Conservation (phyloP, 35 echinoderm and acorn worm genomes). For the Amphiura filiformis region DNA sequence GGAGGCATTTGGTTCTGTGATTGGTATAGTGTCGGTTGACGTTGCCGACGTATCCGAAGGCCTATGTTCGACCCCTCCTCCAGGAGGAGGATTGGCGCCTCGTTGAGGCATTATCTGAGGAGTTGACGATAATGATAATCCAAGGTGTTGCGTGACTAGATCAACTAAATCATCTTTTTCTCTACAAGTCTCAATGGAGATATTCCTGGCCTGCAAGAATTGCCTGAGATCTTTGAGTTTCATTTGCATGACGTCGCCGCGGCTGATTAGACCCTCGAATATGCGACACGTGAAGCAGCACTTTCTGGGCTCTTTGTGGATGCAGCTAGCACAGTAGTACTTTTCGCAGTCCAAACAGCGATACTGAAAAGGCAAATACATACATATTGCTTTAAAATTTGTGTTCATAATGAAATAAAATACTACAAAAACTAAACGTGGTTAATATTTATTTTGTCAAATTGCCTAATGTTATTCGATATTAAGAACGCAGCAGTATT, state of each 20-base stretch:
- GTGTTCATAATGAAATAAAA: not conserved
- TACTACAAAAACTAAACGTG: not conserved
- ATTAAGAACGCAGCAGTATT: too few relatives aligned
- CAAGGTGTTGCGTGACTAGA: constrained; percentile 35
- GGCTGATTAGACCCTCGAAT: not conserved
- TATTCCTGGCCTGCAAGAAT: constrained; percentile 21
- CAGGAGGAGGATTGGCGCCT: not conserved
- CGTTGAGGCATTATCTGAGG: not conserved
- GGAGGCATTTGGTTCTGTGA: not conserved
- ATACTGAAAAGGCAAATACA: too few relatives aligned
- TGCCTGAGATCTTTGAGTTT: constrained; percentile 44
- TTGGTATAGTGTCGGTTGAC: not conserved
- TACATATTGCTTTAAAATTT: too few relatives aligned
- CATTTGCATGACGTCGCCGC: constrained; percentile 21
- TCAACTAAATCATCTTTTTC: constrained; percentile 59
- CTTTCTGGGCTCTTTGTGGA: constrained; percentile 33
- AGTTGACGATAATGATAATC: not conserved
- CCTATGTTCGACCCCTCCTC: not conserved
- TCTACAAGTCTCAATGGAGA: constrained; percentile 38
- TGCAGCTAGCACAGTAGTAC: constrained; percentile 48
- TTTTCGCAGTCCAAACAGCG: constrained; percentile 48
- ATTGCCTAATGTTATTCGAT: too few relatives aligned
- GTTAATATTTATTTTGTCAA: too few relatives aligned
- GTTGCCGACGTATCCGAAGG: not conserved
- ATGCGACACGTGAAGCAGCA: constrained; percentile 28